Conservation (phyloP, 2,797 vertebrate genomes). For the Sebastes oblongus region DNA sequence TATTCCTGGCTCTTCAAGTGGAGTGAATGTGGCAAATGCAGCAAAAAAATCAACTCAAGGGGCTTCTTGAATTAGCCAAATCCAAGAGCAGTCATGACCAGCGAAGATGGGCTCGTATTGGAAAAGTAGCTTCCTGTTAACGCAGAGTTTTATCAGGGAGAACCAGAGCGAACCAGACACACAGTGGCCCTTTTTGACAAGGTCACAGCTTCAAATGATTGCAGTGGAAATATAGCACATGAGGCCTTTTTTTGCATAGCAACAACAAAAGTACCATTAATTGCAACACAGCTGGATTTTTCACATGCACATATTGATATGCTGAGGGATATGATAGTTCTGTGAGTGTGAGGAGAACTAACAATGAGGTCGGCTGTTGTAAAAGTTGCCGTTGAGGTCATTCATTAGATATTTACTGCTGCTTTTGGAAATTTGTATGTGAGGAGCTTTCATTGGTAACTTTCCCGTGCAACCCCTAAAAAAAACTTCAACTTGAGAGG, state of each 20-base stretch:
- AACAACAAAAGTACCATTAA: slow-evolving; percentile 65
- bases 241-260: slow-evolving; percentile 72
- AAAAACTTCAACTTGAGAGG: neutral
- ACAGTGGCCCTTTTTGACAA: slow-evolving; percentile 65
- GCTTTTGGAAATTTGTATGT: neutral
- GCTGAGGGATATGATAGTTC: neutral
- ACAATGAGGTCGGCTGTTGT: slow-evolving; percentile 9
- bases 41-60: slow-evolving; percentile 41
- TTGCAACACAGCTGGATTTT: slow-evolving; percentile 6
- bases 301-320: neutral
- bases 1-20: slow-evolving; percentile 42
- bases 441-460: neutral
- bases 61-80: slow-evolving; percentile 44
- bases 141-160: slow-evolving; percentile 19
- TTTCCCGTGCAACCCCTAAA: neutral
- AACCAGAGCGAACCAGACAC: slow-evolving; percentile 31
- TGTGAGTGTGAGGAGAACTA: neutral
- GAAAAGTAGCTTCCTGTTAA: slow-evolving; percentile 41
- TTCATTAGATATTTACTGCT: neutral
- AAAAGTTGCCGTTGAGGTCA: slow-evolving; percentile 38
- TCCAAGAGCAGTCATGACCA: slow-evolving; percentile 2
- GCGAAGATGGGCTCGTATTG: neutral
- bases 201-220: slow-evolving; percentile 72
- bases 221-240: slow-evolving; percentile 61
- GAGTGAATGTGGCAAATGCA: slow-evolving; percentile 39